A percentile compares a stretch with the other conserved stretches of the same genome.
These are phyloP conservation scores for Trissoscelio sp. DNA, from an alignment of 2,888 invertebrate species.

Conservation along the genomic window DNA sequence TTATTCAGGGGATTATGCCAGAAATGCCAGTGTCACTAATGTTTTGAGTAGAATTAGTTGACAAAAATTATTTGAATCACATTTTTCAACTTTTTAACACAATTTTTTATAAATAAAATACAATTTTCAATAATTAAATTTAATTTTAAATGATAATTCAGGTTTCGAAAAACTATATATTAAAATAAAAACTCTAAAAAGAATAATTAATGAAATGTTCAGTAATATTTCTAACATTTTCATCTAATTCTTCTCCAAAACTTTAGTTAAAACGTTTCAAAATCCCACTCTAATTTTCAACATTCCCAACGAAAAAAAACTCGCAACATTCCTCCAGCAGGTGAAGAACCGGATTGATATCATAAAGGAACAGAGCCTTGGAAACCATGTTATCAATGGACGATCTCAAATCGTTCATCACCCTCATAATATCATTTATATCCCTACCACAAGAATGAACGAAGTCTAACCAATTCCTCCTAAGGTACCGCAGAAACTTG, in stretches of 20 bases:
- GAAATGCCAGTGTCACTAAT: not conserved
- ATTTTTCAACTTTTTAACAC: too few species aligned
- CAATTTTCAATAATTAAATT: too few species aligned
- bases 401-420: conserved; percentile 90
- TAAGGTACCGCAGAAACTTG: conserved; percentile 92
- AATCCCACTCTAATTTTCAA: conserved; percentile 86
- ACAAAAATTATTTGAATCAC: too few species aligned
- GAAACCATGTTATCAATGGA: conserved; percentile 93
- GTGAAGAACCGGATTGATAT: conserved; percentile 93
- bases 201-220: too few species aligned
- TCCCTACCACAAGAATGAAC: conserved; percentile 89
- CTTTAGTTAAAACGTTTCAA: not conserved
- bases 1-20: not conserved
- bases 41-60: not conserved
- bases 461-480: conserved; percentile 93
- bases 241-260: not conserved
- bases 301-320: conserved; percentile 92
- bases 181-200: too few species aligned
- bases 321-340: conserved; percentile 93
- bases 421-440: conserved; percentile 92
- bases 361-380: conserved; percentile 93
- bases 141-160: too few species aligned
- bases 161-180: too few species aligned
- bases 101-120: too few species aligned
- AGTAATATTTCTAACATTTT: too few species aligned